Conservation (phyloP, 2,113 vertebrate species). For the Dicentrarchus labrax region DNA sequence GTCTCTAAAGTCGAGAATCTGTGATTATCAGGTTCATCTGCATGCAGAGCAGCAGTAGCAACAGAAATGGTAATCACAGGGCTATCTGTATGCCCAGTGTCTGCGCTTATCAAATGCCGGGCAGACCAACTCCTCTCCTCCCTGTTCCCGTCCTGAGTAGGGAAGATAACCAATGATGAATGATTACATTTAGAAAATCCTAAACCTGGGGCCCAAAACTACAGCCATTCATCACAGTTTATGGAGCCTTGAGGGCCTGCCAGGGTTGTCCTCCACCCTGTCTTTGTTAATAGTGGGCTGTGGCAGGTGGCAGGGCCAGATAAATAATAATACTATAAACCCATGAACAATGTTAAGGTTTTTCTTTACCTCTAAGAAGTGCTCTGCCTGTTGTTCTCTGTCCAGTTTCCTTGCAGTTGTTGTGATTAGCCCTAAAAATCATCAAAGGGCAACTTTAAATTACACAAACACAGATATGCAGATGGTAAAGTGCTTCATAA, state of each 20-base stretch:
- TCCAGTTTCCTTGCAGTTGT: conserved; percentile 97
- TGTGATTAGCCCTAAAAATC: conserved; percentile 91
- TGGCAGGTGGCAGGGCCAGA: conserved; percentile 71
- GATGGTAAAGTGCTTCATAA: neutral
- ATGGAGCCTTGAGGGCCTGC: conserved; percentile 73
- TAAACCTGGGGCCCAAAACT: conserved; percentile 69
- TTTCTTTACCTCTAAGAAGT: conserved; percentile 95
- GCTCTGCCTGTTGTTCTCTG: conserved; percentile 96
- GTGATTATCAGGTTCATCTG: conserved; percentile 80
- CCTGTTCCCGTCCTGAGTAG: conserved; percentile 70
- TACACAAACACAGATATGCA: neutral
- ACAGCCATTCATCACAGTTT: conserved; percentile 77
- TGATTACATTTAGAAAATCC: conserved; percentile 79
- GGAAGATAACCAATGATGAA: conserved; percentile 82
- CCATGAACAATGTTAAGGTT: conserved; percentile 35
- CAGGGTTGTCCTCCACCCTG: conserved; percentile 69
- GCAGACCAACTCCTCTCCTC: conserved; percentile 63
- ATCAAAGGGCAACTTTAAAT: conserved; percentile 26
- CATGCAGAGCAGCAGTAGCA: conserved; percentile 73
- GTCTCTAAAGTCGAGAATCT: conserved; percentile 63
- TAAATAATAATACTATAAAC: conserved; percentile 70
- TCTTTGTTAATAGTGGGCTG: conserved; percentile 68
- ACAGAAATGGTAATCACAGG: conserved; percentile 75
- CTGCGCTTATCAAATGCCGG: conserved; percentile 76
- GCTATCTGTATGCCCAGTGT: conserved; percentile 77